Conservation (phyloP, 2,888 invertebrate species). For the Cheilosia vulpina region DNA sequence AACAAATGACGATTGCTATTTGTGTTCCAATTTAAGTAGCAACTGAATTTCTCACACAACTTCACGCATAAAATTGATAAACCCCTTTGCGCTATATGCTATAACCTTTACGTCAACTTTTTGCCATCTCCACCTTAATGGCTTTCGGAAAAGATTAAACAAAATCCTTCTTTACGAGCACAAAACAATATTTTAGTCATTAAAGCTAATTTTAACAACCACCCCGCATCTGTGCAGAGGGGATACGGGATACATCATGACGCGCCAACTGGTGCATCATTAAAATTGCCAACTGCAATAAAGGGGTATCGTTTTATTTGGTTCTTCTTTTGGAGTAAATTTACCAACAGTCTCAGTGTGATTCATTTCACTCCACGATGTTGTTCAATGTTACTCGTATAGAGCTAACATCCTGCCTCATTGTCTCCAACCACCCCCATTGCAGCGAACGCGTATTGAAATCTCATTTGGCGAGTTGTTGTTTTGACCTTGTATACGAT, state of each 20-base stretch:
- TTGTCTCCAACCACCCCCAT: background rate
- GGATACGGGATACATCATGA: background rate
- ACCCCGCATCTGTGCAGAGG: background rate
- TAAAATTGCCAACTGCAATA: slow-evolving; percentile 56
- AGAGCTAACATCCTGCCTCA: background rate
- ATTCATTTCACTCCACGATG: slow-evolving; percentile 28
- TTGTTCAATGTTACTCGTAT: background rate
- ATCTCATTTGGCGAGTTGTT: slow-evolving; percentile 16
- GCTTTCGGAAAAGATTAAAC: slow-evolving; percentile 20
- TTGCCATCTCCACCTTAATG: background rate
- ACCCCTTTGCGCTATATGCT: background rate
- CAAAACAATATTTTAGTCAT: slow-evolving; percentile 26
- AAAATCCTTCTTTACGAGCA: background rate
- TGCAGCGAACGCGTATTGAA: slow-evolving; percentile 20
- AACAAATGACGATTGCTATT: no score
- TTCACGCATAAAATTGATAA: no score
- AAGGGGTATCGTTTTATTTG: slow-evolving; percentile 42
- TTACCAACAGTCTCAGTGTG: slow-evolving; percentile 4
- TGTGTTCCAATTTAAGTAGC: no score
- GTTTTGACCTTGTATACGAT: slow-evolving; percentile 2
- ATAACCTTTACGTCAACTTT: background rate
- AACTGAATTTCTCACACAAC: no score
- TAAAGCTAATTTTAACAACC: slow-evolving; percentile 53
- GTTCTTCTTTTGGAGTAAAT: background rate
- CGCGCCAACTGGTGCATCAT: slow-evolving; percentile 18